phyloP scores from a whole-genome alignment of 2,888 invertebrate genomes.

The Aporophyla nigra region DNA sequence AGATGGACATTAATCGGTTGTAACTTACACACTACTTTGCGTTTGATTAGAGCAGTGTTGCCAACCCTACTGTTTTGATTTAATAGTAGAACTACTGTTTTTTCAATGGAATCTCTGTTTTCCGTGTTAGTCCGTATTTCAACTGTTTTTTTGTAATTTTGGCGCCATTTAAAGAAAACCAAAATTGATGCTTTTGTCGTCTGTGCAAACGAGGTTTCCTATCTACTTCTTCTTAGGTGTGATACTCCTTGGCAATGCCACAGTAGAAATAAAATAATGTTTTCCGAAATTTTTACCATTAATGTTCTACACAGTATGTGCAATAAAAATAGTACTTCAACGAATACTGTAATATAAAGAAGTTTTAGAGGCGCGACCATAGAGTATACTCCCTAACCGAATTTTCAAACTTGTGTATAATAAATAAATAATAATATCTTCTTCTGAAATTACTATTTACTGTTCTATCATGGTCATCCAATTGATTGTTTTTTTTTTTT shows the following conservation, averaged over 20 bases:
- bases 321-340: no score
- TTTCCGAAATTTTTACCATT: no score
- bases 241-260: no score
- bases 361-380: no score
- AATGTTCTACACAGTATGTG: no score
- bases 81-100: neutral
- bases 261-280: no score
- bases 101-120: neutral
- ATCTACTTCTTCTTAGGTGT: neutral
- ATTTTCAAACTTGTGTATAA: no score
- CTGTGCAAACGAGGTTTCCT: neutral
- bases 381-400: no score
- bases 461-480: neutral
- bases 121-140: neutral
- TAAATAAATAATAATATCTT: no score
- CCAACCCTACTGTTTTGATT: neutral
- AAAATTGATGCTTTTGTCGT: neutral
- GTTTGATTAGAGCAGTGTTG: slow-evolving; percentile 14
- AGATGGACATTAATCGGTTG: slow-evolving; percentile 28
- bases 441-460: neutral
- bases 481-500: neutral
- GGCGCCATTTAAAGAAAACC: no score
- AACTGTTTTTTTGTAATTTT: neutral
- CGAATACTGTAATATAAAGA: no score
- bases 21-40: slow-evolving; percentile 43